Conservation (phyloP, 2,113 vertebrate genomes). For the Amblyopsis rosae region DNA sequence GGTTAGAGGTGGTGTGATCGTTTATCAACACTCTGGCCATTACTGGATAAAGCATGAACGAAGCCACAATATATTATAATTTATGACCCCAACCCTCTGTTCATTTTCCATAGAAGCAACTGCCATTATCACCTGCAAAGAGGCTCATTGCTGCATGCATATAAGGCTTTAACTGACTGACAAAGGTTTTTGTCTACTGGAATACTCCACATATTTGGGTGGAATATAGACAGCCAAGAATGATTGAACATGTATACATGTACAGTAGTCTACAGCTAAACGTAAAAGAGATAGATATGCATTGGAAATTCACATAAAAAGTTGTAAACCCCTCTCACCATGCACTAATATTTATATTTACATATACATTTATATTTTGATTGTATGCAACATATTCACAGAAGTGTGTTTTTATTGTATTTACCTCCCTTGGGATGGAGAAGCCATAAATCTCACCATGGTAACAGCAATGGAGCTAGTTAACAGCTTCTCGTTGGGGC, state of each 20-base stretch:
- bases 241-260: background rate
- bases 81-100: slow-evolving; percentile 27
- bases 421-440: background rate
- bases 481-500: slow-evolving; percentile 46
- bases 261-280: background rate
- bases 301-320: background rate
- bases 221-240: background rate
- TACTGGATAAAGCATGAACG: background rate
- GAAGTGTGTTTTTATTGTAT: background rate
- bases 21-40: slow-evolving; percentile 8
- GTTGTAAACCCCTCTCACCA: too few relatives aligned
- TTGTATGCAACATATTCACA: background rate
- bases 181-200: background rate
- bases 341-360: background rate
- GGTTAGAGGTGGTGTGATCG: slow-evolving; percentile 1
- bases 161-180: slow-evolving; percentile 27
- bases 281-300: too few relatives aligned
- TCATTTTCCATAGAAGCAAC: background rate
- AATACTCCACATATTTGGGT: background rate
- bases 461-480: slow-evolving; percentile 40
- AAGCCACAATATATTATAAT: background rate
- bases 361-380: background rate
- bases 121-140: slow-evolving; percentile 19
- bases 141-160: slow-evolving; percentile 34
- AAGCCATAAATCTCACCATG: slow-evolving; percentile 34